phyloP scores from a whole-genome alignment of 2,888 invertebrate genomes.

The Malacosoma neustria region DNA sequence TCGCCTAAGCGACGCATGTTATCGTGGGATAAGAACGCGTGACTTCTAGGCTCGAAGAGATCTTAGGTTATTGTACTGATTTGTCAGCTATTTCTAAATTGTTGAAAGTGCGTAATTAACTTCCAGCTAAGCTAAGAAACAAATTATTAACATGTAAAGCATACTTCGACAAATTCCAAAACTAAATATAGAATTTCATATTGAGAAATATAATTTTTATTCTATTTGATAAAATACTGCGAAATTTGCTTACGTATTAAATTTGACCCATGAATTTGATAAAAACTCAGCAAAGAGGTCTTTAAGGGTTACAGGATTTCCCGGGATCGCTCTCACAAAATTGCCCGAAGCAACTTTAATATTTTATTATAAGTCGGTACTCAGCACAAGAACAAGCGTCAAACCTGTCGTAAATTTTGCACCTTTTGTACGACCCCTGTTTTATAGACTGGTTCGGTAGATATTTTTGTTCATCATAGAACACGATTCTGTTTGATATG shows the following conservation, averaged over 20 bases:
- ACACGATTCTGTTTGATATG: no score
- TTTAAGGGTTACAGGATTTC: background rate
- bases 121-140: no score
- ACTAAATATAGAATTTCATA: no score
- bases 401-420: slow-evolving; percentile 2
- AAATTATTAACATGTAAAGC: no score
- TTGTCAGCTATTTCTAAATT: no score
- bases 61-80: no score
- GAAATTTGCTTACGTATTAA: background rate
- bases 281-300: background rate
- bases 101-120: no score
- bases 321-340: background rate
- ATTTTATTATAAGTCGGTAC: slow-evolving; percentile 1
- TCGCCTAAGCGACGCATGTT: no score
- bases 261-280: background rate
- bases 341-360: background rate
- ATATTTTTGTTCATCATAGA: background rate
- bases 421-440: slow-evolving; percentile 1
- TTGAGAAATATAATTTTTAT: background rate
- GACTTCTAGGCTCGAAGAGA: no score
- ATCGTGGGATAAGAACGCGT: no score
- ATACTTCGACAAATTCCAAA: no score
- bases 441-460: background rate
- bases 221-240: background rate
- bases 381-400: slow-evolving; percentile 1